Percentiles rank a stretch among this genome's conserved stretches.
Conservation (phyloP, 2,113 vertebrate genomes). For the Cichladusa arquata region DNA sequence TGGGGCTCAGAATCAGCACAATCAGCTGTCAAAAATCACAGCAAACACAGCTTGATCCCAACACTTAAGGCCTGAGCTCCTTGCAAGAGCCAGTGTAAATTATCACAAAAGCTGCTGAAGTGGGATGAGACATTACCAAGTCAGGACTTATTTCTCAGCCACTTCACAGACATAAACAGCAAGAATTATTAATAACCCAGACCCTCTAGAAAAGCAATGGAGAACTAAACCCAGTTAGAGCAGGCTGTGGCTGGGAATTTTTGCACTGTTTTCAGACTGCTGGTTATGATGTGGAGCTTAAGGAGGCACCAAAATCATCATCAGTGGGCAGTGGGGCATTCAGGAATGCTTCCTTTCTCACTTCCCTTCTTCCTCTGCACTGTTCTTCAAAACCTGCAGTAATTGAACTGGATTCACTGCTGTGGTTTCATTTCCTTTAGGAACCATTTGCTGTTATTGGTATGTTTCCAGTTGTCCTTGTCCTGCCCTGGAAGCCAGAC, state of each 20-base stretch:
- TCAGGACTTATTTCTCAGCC: slow-evolving; percentile 23
- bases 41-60: not conserved
- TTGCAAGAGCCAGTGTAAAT: slow-evolving; percentile 17
- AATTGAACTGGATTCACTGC: not conserved
- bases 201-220: not conserved
- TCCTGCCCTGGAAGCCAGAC: not conserved
- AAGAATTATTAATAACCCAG: slow-evolving; percentile 7
- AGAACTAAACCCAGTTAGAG: not conserved
- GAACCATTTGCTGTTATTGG: not conserved
- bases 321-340: too few species aligned
- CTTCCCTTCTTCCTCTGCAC: not conserved
- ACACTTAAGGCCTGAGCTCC: not conserved
- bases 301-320: not conserved
- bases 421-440: not conserved
- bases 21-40: not conserved
- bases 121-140: not conserved
- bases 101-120: slow-evolving; percentile 24
- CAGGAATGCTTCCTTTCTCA: not conserved
- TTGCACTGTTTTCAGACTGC: not conserved
- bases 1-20: accelerated
- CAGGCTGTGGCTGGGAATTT: not conserved
- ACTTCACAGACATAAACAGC: slow-evolving; percentile 32
- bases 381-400: not conserved
- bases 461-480: not conserved
- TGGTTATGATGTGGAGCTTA: not conserved